These are phyloP conservation scores for Poeciliopsis paucimaculata DNA, from an alignment of 2,797 vertebrate species.

Conservation along the genomic window DNA sequence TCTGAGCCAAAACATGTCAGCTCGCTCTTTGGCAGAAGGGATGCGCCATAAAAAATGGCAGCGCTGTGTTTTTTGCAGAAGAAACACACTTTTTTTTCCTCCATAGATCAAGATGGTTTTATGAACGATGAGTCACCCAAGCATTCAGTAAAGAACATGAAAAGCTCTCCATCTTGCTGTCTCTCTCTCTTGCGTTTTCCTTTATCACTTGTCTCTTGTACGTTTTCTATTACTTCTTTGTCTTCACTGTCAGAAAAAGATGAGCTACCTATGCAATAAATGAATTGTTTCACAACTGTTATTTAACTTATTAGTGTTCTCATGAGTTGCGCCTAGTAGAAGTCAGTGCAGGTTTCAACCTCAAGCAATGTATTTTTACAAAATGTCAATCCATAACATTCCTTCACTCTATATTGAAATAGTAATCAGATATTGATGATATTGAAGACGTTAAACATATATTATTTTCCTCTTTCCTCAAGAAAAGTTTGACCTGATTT, in stretches of 20 bases:
- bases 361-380: neutral
- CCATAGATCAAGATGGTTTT: constrained; percentile 42
- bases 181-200: constrained; percentile 29
- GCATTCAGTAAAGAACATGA: constrained; percentile 48
- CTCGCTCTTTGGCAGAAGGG: constrained; percentile 25
- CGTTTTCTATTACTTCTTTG: constrained; percentile 49
- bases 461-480: no score
- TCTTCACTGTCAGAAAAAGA: constrained; percentile 31
- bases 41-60: constrained; percentile 37
- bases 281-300: constrained; percentile 1
- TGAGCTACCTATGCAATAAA: constrained; percentile 4
- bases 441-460: no score
- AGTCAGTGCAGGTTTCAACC: neutral
- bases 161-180: constrained; percentile 33
- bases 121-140: constrained; percentile 53
- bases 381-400: no score
- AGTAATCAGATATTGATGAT: no score
- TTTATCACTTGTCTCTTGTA: constrained; percentile 30
- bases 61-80: constrained; percentile 11
- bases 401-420: no score
- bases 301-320: constrained; percentile 17
- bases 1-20: constrained; percentile 18
- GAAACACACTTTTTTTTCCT: constrained; percentile 4
- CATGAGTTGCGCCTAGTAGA: neutral
- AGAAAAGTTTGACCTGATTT: no score